phyloP scores from a whole-genome alignment of 2,888 invertebrate species.

The Chrysolina oricalcia region DNA sequence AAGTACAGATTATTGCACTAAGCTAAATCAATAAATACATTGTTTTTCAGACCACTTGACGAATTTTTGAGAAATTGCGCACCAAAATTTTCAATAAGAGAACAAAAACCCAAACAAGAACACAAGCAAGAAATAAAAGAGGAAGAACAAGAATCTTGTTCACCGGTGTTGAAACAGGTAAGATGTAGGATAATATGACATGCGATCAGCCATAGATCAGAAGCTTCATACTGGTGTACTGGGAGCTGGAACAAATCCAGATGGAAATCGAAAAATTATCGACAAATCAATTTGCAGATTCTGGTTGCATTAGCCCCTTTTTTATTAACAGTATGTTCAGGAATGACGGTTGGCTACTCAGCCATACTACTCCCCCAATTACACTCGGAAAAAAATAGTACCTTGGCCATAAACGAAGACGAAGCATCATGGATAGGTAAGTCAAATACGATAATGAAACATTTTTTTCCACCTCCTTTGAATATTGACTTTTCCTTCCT shows the following conservation, averaged over 20 bases:
- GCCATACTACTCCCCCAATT: conserved; percentile 79
- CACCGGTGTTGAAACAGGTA: background rate
- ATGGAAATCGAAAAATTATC: background rate
- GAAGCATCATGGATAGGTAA: conserved; percentile 79
- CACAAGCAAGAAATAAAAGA: background rate
- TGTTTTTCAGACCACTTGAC: background rate
- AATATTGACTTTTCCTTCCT: too few relatives aligned
- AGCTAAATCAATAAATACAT: background rate
- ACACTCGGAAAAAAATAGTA: conserved; percentile 68
- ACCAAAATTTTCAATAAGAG: background rate
- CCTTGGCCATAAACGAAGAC: conserved; percentile 71
- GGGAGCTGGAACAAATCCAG: conserved; percentile 20
- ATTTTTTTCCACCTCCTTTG: too few relatives aligned
- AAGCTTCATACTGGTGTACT: background rate
- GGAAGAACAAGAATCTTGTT: background rate
- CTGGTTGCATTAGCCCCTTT: conserved; percentile 75
- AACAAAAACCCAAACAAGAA: background rate
- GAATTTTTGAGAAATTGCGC: background rate
- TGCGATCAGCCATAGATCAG: background rate
- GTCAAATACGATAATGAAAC: background rate
- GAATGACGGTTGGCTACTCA: conserved; percentile 79
- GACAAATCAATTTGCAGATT: conserved; percentile 69
- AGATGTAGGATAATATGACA: background rate
- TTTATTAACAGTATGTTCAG: conserved; percentile 75
- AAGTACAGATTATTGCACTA: too few relatives aligned